A percentile compares a stretch with the other conserved stretches of the same genome.
phyloP scores from a whole-genome alignment of 2,888 invertebrate species.

The Stenodera caucasica region DNA sequence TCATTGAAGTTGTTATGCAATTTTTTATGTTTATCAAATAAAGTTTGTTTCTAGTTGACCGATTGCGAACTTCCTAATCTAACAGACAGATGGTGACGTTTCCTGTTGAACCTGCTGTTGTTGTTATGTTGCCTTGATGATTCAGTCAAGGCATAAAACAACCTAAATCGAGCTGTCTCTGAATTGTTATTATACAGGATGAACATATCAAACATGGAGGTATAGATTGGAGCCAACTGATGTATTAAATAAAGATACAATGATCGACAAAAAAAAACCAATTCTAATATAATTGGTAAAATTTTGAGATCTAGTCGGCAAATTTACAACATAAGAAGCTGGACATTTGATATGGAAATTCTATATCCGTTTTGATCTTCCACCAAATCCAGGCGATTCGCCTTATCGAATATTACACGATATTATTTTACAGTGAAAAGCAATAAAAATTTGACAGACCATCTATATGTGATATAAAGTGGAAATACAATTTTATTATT shows the following conservation, averaged over 20 bases:
- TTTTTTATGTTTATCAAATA: too few species aligned
- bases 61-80: slow-evolving; percentile 10
- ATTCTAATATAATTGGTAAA: too few species aligned
- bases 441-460: slow-evolving; percentile 50
- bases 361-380: slow-evolving; percentile 9
- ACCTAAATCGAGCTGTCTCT: slow-evolving; percentile 13
- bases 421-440: slow-evolving; percentile 32
- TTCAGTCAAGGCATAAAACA: slow-evolving; percentile 35
- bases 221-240: too few species aligned
- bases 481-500: slow-evolving; percentile 45
- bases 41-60: slow-evolving; percentile 23
- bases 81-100: slow-evolving; percentile 38
- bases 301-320: neutral
- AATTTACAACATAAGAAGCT: neutral
- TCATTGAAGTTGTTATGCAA: too few species aligned
- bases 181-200: too few species aligned
- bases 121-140: slow-evolving; percentile 35
- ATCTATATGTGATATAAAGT: slow-evolving; percentile 39
- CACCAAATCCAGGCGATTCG: neutral
- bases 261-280: too few species aligned
- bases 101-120: slow-evolving; percentile 34
- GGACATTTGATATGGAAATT: slow-evolving; percentile 5
- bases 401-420: slow-evolving; percentile 6
- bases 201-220: too few species aligned
- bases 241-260: too few species aligned